phyloP scores from a whole-genome alignment of 2,113 vertebrate species.

The Elaphurus davidianus region DNA sequence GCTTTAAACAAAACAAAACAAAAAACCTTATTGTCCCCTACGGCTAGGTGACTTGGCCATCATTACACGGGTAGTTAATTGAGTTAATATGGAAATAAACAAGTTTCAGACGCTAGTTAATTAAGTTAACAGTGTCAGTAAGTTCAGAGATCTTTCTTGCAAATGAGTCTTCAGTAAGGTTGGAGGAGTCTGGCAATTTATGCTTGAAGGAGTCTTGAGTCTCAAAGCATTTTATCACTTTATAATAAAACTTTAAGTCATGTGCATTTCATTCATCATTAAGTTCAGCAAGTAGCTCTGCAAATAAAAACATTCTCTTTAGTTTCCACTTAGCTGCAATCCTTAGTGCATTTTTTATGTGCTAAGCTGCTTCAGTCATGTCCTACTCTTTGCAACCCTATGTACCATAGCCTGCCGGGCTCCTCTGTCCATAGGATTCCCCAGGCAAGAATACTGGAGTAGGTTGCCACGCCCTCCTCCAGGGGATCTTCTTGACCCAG shows the following conservation, averaged over 20 bases:
- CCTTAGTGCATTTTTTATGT: neutral
- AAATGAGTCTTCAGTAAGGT: neutral
- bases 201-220: neutral
- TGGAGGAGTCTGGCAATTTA: neutral
- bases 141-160: neutral
- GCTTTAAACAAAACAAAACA: neutral
- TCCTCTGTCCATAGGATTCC: neutral
- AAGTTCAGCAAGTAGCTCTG: neutral
- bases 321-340: neutral
- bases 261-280: neutral
- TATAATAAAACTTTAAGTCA: neutral
- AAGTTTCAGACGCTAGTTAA: neutral
- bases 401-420: neutral
- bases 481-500: neutral
- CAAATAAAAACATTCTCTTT: neutral
- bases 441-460: neutral
- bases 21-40: neutral
- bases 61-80: neutral
- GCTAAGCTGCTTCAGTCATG: neutral
- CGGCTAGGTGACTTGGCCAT: neutral
- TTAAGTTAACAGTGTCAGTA: neutral
- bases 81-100: neutral
- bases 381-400: neutral
- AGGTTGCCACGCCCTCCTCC: neutral
- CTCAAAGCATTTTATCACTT: slow-evolving; percentile 10